Base-by-base conservation (phyloP, 2,113 vertebrate species). In the Scatophagus argus region DNA sequence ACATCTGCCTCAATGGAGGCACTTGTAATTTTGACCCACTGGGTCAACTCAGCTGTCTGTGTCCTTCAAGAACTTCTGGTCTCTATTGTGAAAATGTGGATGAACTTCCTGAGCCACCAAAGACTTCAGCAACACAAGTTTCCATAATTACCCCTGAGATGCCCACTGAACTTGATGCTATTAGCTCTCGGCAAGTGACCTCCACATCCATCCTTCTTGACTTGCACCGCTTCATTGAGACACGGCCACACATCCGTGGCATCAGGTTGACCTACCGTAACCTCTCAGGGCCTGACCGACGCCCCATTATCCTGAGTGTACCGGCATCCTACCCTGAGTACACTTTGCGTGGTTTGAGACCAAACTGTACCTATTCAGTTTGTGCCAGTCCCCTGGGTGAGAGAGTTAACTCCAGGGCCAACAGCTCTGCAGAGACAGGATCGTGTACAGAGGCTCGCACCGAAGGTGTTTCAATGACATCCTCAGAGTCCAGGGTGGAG, bases 301-400 rank as follows among this genome's bases (percentile, higher is more conserved):
- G 97, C 8, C 94, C 95, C 0, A 94, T 96, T 44, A 95, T 95
- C 1, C 92, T 98, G 70, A 93, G 94, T 63, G 84, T 98, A 44
- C 97, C 97, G 0, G 95, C 96, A 23, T 94, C 95, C 0, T 96
- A 97, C 34, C 84, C 95, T 0, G 95, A 97, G 62, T 98, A 98
- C 90, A 98, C 96, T 0, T 92, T 98, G 66, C 95, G 96, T 12
- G 97, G 96, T 1, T 92, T 99, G 82, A 92, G 51, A 43, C 96
- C 97, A 69, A 98, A 99, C 69, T 95, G 95, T 78, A 97, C 97
- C 82, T 99, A 99, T 79, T 95, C 93, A 0, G 67, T 98, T 70
- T 99, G 97, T 43, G 94, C 97, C 0, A 95, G 94, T 80, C 93
- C 96, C 0, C 81, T 97, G 68, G 94, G 94, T 0, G 94, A 95